Evolutionary conservation across 2,888 invertebrate genomes (phyloP).

Genomic region (Phortica magna): DNA sequence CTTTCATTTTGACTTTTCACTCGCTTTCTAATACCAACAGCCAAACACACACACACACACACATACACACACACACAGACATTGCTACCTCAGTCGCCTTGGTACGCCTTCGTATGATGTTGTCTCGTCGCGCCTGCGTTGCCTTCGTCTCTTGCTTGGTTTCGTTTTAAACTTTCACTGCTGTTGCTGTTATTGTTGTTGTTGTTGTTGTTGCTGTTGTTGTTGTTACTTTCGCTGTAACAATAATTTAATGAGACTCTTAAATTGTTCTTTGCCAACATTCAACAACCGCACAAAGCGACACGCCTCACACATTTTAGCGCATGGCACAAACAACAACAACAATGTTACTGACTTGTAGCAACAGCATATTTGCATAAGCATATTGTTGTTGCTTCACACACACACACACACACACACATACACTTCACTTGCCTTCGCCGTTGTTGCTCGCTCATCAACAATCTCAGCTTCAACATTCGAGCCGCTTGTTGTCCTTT

Average conservation of each 20-base stretch:
- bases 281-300: constrained; percentile 59
- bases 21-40: not conserved
- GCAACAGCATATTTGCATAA: constrained; percentile 27
- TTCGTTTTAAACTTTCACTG: constrained; percentile 46
- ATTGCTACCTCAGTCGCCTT: too few relatives aligned
- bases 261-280: constrained; percentile 67
- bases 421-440: constrained; percentile 26
- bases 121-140: not conserved
- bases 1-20: not conserved
- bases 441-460: not conserved
- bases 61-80: constrained; percentile 40
- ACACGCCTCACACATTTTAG: not conserved
- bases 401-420: not conserved
- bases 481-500: constrained; percentile 38
- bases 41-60: too few relatives aligned
- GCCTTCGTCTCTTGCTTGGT: constrained; percentile 29
- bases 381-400: not conserved
- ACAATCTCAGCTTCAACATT: not conserved
- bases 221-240: constrained; percentile 58
- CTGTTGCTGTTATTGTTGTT: constrained; percentile 51
- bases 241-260: constrained; percentile 73
- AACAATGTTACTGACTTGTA: too few relatives aligned
- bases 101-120: too few relatives aligned
- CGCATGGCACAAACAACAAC: too few relatives aligned
- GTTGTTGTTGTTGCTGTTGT: constrained; percentile 44